Evolutionary conservation across 2,888 invertebrate genomes (phyloP), one percentile per base, ranked within the genome.

Genomic region (Sarcophaga caerulescens): DNA sequence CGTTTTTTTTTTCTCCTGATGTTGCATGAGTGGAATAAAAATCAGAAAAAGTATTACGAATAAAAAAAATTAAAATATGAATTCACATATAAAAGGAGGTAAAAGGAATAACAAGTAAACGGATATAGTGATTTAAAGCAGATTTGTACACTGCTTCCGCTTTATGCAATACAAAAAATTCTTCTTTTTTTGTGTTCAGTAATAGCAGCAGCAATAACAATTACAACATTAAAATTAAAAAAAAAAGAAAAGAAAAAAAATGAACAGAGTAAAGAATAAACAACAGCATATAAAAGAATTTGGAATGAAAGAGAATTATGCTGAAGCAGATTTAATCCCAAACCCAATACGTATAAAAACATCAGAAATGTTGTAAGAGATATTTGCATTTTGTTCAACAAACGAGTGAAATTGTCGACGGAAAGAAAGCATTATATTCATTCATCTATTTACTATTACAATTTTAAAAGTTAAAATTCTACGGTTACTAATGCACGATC

Each of bases 101-200:
- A 74, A 77, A 79, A 75, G 35, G 69, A 84, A 84, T 75, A 84
- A 80, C 59, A 75, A 75, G 75, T 70, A 47, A 84, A 84, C 84
- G 84, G 84, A 84, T 84, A 80, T 84, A 84, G 79, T 69, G 84
- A 79, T 84, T 84, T 84, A 84, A 80, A 76, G 65, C 70, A 80
- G 65, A 70, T 80, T 84, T 75, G 65, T 76, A 66, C 75, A 75
- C 60, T 75, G 75, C 70, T 65, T 84, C 84, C 79, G 75, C 75
- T 44, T 84, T 84, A 65, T 84, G 79, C 65, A 65, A 60, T 52
- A 75, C 70, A 80, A 75, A 59, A 80, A 75, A 44, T 60, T 75
- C 69, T 75, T 84, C 66, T 68, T 75, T 69, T 80, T 83, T 78
- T 78, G 62, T 59, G 82, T 52, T 74, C 78, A 10, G 35, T 63